These are phyloP conservation scores for Rhabdomys dilectus DNA, from an alignment of 2,113 vertebrate genomes.

Conservation along the genomic window DNA sequence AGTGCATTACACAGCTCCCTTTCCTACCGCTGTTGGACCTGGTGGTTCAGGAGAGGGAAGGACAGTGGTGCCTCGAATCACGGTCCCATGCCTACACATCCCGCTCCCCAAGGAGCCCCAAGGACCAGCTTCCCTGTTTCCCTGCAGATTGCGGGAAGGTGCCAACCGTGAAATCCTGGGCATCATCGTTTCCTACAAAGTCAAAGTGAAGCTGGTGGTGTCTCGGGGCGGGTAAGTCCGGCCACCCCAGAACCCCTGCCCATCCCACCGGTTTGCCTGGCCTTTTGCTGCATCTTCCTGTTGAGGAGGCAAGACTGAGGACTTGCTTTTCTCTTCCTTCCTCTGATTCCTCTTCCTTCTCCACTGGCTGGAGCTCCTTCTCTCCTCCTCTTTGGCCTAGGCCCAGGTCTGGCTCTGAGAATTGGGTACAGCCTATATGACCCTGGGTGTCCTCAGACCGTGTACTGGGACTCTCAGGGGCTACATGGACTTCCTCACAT, in stretches of 20 bases:
- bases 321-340: neutral
- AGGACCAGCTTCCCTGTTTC: neutral
- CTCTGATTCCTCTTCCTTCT: neutral
- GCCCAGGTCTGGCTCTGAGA: neutral
- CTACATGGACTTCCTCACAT: neutral
- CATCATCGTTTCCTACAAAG: constrained; percentile 98
- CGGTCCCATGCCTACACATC: neutral
- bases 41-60: neutral
- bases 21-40: neutral
- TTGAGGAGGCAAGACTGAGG: neutral
- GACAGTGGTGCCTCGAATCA: rapidly evolving
- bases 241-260: neutral
- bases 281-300: neutral
- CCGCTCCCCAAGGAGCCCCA: rapidly evolving
- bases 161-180: constrained; percentile 97
- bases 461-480: neutral
- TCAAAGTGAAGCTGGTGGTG: constrained; percentile 98
- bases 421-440: neutral
- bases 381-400: neutral
- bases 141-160: constrained; percentile 92
- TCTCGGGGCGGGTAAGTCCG: constrained; percentile 95
- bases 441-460: neutral
- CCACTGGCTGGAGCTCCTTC: neutral
- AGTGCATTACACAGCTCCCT: neutral
- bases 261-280: neutral